Percentiles rank a stretch among this genome's conserved stretches.
Conservation (phyloP, 1,140 invertebrate genomes). For the Ceratosolen fusciceps region DNA sequence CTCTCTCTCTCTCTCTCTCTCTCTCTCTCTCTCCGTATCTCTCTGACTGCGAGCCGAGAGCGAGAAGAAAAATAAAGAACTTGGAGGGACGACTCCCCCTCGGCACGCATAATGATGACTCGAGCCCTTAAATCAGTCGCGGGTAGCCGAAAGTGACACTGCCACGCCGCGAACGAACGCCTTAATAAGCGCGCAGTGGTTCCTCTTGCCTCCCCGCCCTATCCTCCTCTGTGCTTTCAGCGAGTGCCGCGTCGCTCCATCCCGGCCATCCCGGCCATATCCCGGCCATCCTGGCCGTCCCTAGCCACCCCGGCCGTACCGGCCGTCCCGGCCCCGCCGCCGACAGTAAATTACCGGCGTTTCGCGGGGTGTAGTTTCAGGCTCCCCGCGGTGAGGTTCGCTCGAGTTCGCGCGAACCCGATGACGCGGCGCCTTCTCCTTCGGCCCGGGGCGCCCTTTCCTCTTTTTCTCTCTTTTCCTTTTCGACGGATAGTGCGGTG, state of each 20-base stretch:
- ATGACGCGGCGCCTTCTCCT: slow-evolving; percentile 23
- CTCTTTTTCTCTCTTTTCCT: slow-evolving; percentile 7
- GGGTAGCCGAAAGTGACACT: slow-evolving; percentile 59
- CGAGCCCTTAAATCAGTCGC: slow-evolving; percentile 46
- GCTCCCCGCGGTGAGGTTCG: slow-evolving; percentile 32
- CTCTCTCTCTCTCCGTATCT: no score
- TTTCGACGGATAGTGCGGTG: slow-evolving; percentile 37
- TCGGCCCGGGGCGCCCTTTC: background rate
- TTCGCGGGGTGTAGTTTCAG: slow-evolving; percentile 40
- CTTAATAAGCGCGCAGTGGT: slow-evolving; percentile 58
- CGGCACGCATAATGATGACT: slow-evolving; percentile 12
- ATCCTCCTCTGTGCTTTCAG: no score
- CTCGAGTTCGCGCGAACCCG: background rate
- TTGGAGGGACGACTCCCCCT: background rate
- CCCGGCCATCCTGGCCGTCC: no score
- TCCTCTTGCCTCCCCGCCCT: background rate
- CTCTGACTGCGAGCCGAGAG: no score
- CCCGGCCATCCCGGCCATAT: no score
- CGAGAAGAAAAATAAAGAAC: background rate
- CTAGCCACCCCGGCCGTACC: no score
- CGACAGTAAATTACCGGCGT: slow-evolving; percentile 35
- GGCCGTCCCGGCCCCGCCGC: background rate
- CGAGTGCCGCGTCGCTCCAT: no score
- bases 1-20: no score
- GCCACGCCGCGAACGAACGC: slow-evolving; percentile 46